Evolutionary conservation across 2,113 vertebrate species (phyloP).

Genomic region (Triplophysa tibetana): DNA sequence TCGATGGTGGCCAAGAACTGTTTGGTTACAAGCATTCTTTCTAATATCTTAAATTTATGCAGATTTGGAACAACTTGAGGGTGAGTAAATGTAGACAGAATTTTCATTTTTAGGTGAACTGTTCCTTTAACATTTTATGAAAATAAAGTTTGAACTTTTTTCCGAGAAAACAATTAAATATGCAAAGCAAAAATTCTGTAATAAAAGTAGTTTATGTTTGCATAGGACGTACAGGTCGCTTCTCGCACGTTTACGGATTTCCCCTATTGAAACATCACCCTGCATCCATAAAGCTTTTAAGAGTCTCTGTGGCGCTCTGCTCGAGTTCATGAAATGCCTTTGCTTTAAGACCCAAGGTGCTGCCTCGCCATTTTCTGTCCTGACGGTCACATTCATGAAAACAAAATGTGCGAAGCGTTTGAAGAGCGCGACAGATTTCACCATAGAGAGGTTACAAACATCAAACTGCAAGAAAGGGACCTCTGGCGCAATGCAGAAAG

Average conservation of each 20-base stretch:
- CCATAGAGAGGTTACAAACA: conserved; percentile 27
- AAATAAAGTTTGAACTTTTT: no score
- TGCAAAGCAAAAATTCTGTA: no score
- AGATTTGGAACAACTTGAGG: no score
- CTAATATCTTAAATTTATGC: no score
- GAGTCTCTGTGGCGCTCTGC: neutral
- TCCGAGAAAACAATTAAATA: no score
- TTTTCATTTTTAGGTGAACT: no score
- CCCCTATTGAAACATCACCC: conserved; percentile 7
- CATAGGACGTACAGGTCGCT: neutral
- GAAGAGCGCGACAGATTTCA: neutral
- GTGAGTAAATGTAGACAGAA: no score
- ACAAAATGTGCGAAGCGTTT: conserved; percentile 23
- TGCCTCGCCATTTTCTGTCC: neutral
- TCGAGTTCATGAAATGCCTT: conserved; percentile 30
- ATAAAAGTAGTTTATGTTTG: no score
- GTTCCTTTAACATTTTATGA: no score
- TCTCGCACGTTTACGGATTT: neutral
- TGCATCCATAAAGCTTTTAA: conserved; percentile 26
- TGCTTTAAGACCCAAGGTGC: conserved; percentile 27
- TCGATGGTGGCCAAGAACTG: no score
- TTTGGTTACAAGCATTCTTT: no score
- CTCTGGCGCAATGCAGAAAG: conserved; percentile 42
- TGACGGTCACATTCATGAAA: conserved; percentile 13
- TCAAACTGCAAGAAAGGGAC: conserved; percentile 30